These are phyloP conservation scores for Aspidiotus destructor DNA, from an alignment of 2,888 invertebrate genomes.

Conservation along the genomic window DNA sequence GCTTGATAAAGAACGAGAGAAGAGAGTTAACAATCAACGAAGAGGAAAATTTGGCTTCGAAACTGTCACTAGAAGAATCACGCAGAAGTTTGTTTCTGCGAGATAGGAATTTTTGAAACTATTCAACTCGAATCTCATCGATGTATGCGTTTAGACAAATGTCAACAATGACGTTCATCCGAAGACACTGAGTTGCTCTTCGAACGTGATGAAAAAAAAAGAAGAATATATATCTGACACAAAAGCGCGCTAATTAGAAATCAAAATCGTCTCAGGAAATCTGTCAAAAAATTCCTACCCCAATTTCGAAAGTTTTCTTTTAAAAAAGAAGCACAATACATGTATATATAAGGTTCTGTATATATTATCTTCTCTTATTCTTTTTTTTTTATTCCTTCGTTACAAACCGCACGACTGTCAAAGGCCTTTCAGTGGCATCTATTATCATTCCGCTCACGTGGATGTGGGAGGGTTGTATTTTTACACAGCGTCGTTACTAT, in stretches of 20 bases:
- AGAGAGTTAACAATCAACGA: slow-evolving; percentile 25
- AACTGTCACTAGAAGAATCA: slow-evolving; percentile 26
- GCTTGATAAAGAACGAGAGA: not conserved
- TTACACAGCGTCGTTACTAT: slow-evolving; percentile 12
- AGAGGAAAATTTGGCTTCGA: slow-evolving; percentile 29
- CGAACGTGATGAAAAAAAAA: too few relatives aligned
- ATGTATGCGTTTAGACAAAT: too few relatives aligned
- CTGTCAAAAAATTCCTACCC: too few relatives aligned
- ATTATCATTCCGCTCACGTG: slow-evolving; percentile 11
- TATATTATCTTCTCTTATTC: not conserved
- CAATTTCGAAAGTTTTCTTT: too few relatives aligned
- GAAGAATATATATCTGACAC: too few relatives aligned
- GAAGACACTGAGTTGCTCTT: too few relatives aligned
- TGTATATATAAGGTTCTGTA: too few relatives aligned
- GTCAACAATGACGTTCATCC: too few relatives aligned
- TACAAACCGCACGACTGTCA: slow-evolving; percentile 8
- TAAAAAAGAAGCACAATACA: too few relatives aligned
- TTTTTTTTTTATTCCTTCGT: not conserved
- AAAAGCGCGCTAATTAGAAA: too few relatives aligned
- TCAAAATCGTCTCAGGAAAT: too few relatives aligned
- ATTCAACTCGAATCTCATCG: too few relatives aligned
- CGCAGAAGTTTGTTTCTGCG: not conserved
- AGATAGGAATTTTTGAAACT: not conserved
- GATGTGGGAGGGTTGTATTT: slow-evolving; percentile 9
- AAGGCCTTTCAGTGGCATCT: slow-evolving; percentile 6